phyloP scores from a whole-genome alignment of 2,888 invertebrate species.

The Andrena marginata region DNA sequence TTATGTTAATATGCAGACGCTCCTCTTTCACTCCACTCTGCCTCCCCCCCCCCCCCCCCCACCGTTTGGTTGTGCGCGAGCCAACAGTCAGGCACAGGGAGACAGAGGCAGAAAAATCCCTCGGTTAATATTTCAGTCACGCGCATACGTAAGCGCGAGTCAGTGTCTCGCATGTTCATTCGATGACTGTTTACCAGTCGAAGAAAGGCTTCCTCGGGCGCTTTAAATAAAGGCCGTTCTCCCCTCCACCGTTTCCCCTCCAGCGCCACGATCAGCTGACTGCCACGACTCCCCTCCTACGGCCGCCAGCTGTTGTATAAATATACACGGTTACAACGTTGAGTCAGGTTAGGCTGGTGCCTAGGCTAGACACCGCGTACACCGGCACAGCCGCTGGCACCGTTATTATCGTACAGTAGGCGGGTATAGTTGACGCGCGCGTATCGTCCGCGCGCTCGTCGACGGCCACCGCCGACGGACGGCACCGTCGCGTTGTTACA shows the following conservation, averaged over 20 bases:
- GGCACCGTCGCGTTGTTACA: not conserved
- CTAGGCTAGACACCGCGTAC: constrained; percentile 74
- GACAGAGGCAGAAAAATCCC: constrained; percentile 44
- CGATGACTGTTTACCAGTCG: constrained; percentile 73
- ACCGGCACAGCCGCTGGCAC: constrained; percentile 52
- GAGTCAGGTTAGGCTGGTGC: constrained; percentile 79
- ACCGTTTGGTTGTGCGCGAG: not conserved
- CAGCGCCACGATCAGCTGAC: constrained; percentile 82
- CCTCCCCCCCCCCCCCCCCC: too few relatives aligned
- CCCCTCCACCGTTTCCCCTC: constrained; percentile 77
- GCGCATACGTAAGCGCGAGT: constrained; percentile 41
- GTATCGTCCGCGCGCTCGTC: not conserved
- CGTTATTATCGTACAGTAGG: constrained; percentile 71
- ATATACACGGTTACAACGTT: constrained; percentile 79
- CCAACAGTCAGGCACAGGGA: not conserved
- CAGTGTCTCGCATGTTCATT: constrained; percentile 69
- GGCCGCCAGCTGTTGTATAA: constrained; percentile 80
- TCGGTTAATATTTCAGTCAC: constrained; percentile 60
- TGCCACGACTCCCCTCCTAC: constrained; percentile 70
- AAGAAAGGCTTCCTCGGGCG: constrained; percentile 77
- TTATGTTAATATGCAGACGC: constrained; percentile 59
- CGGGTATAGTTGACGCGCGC: constrained; percentile 31
- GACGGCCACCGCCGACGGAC: not conserved
- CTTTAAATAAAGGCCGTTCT: constrained; percentile 82
- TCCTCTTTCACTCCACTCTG: too few relatives aligned